These are phyloP conservation scores for Aphidius gifuensis DNA, from an alignment of 1,140 invertebrate genomes.

Conservation along the genomic window DNA sequence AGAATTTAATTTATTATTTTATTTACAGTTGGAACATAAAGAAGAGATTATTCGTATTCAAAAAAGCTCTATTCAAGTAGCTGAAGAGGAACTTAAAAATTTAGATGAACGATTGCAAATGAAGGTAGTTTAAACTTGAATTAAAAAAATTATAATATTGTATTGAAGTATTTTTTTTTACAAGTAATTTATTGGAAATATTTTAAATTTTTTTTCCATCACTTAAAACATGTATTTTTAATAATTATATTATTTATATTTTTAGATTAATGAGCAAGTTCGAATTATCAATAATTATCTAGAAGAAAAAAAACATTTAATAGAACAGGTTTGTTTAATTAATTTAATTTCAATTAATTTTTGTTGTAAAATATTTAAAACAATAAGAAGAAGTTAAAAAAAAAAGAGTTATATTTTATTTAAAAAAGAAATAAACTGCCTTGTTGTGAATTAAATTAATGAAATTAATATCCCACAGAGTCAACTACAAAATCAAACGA, in stretches of 20 bases:
- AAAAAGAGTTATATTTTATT: not conserved
- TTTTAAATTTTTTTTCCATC: too few relatives aligned
- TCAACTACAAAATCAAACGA: conserved; percentile 49
- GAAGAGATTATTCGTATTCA: conserved; percentile 50
- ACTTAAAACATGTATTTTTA: not conserved
- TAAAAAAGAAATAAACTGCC: too few relatives aligned
- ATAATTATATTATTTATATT: conserved; percentile 14
- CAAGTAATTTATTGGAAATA: conserved; percentile 3
- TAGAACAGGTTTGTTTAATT: conserved; percentile 39
- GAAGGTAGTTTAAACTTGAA: conserved; percentile 36
- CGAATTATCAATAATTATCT: conserved; percentile 36
- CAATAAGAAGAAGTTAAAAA: too few relatives aligned
- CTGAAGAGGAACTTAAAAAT: conserved; percentile 44
- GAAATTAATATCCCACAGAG: conserved; percentile 33
- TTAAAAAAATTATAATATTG: conserved; percentile 2
- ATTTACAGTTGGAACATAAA: conserved; percentile 43
- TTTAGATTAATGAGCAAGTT: conserved; percentile 44
- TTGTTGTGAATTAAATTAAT: not conserved
- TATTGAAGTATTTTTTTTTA: conserved; percentile 1
- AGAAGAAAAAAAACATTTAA: conserved; percentile 44
- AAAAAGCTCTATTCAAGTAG: conserved; percentile 44
- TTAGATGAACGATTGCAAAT: conserved; percentile 44
- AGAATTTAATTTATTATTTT: conserved; percentile 16
- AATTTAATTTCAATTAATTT: not conserved
- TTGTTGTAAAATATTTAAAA: too few relatives aligned